A percentile compares a stretch with the other conserved stretches of the same genome.
Conservation (phyloP, 2,888 invertebrate genomes). For the Stenodera caucasica region DNA sequence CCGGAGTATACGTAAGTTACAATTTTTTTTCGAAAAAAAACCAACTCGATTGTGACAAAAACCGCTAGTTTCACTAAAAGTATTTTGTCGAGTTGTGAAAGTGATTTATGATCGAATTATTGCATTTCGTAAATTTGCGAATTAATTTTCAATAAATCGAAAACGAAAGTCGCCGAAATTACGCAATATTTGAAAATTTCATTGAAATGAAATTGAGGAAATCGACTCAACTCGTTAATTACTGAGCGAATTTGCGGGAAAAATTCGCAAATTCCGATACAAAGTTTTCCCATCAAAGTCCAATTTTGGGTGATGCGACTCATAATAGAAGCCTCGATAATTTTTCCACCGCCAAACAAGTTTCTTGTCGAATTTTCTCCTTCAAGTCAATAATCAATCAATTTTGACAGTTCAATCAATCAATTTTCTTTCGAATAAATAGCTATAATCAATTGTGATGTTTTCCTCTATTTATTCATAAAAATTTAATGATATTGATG, state of each 20-base stretch:
- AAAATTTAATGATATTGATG: slow-evolving; percentile 15
- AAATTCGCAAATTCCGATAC: no score
- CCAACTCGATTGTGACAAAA: not conserved
- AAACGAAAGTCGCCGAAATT: no score
- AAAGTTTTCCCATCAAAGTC: no score
- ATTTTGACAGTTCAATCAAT: slow-evolving; percentile 57
- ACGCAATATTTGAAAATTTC: slow-evolving; percentile 27
- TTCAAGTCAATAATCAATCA: slow-evolving; percentile 45
- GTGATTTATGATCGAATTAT: not conserved
- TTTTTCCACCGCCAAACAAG: not conserved
- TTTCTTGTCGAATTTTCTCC: slow-evolving; percentile 28
- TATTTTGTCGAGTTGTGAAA: not conserved
- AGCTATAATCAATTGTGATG: no score
- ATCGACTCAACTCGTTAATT: no score
- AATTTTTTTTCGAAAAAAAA: not conserved
- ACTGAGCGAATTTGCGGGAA: no score
- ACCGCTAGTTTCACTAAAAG: not conserved
- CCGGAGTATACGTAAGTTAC: slow-evolving; percentile 18
- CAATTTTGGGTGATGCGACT: no score
- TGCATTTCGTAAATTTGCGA: not conserved
- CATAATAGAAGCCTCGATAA: no score
- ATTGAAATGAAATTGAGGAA: no score
- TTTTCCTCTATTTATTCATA: slow-evolving; percentile 5
- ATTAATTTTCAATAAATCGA: not conserved
- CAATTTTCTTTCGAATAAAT: slow-evolving; percentile 7